These are phyloP conservation scores for Eristalis arbustorum DNA, from an alignment of 2,888 invertebrate genomes.

Conservation along the genomic window DNA sequence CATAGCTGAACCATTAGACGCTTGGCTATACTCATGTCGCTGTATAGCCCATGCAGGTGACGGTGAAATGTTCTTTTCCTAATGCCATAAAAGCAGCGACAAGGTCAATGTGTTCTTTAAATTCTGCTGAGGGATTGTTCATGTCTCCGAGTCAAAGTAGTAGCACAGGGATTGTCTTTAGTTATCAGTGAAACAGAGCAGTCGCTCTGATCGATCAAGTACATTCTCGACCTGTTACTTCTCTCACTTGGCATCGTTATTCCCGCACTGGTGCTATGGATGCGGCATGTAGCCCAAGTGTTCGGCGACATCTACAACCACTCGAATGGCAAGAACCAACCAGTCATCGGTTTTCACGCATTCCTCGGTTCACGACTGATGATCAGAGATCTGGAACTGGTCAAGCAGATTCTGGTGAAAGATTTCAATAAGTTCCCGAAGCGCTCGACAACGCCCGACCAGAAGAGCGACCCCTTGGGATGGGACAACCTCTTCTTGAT, in stretches of 20 bases:
- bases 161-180: too few relatives aligned
- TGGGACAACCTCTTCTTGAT: slow-evolving; percentile 78
- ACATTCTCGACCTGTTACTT: not conserved
- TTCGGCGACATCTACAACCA: slow-evolving; percentile 75
- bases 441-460: slow-evolving; percentile 74
- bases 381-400: slow-evolving; percentile 78
- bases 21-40: too few relatives aligned
- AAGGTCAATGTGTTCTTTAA: too few relatives aligned
- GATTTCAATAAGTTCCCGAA: slow-evolving; percentile 80
- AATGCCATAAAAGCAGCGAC: too few relatives aligned
- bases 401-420: slow-evolving; percentile 80
- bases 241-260: not conserved
- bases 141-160: too few relatives aligned
- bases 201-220: too few relatives aligned
- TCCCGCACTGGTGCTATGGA: slow-evolving; percentile 71
- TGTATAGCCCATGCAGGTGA: too few relatives aligned
- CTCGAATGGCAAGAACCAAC: slow-evolving; percentile 47
- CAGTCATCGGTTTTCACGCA: slow-evolving; percentile 77
- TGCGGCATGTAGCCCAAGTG: slow-evolving; percentile 73
- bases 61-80: too few relatives aligned
- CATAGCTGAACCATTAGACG: too few relatives aligned
- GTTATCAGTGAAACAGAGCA: not conserved
- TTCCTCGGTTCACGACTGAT: slow-evolving; percentile 79
- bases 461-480: slow-evolving; percentile 78
- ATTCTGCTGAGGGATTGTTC: too few relatives aligned